These are phyloP conservation scores for Drosophila mimetica DNA, from an alignment of 2,888 invertebrate genomes.

Conservation along the genomic window DNA sequence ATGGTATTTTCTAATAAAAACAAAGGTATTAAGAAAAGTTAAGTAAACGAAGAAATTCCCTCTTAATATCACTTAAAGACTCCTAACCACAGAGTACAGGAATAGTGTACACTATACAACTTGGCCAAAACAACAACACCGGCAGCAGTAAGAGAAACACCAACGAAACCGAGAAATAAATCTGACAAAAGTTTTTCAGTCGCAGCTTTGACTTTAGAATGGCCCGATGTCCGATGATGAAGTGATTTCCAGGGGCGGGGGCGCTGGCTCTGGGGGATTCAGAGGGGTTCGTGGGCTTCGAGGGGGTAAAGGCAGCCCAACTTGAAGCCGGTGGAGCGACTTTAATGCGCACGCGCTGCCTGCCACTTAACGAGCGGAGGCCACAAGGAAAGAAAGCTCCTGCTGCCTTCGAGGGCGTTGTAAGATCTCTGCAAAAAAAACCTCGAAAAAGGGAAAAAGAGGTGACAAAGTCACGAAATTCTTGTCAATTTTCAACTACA, in stretches of 20 bases:
- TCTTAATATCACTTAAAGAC: background rate
- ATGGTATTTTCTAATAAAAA: no score
- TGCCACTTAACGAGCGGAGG: constrained; percentile 74
- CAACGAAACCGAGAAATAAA: constrained; percentile 57
- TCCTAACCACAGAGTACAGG: background rate
- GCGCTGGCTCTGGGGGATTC: background rate
- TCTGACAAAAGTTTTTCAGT: constrained; percentile 71
- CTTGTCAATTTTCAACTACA: constrained; percentile 84
- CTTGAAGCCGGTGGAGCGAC: constrained; percentile 46
- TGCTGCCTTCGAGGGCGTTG: constrained; percentile 70
- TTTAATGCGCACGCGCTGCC: constrained; percentile 77
- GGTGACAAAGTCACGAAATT: constrained; percentile 85
- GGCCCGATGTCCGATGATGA: constrained; percentile 64
- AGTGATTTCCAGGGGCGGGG: constrained; percentile 61
- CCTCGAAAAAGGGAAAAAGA: constrained; percentile 66
- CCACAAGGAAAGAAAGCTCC: constrained; percentile 64
- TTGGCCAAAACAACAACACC: constrained; percentile 31
- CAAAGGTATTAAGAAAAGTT: no score
- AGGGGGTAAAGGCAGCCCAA: constrained; percentile 5
- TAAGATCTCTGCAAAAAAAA: constrained; percentile 38
- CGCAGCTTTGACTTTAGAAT: constrained; percentile 72
- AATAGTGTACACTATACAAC: constrained; percentile 30
- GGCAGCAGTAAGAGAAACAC: constrained; percentile 21
- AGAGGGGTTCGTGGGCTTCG: no score
- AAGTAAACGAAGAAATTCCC: no score